phyloP scores from a whole-genome alignment of 2,113 vertebrate species.

The Clarias gariepinus region DNA sequence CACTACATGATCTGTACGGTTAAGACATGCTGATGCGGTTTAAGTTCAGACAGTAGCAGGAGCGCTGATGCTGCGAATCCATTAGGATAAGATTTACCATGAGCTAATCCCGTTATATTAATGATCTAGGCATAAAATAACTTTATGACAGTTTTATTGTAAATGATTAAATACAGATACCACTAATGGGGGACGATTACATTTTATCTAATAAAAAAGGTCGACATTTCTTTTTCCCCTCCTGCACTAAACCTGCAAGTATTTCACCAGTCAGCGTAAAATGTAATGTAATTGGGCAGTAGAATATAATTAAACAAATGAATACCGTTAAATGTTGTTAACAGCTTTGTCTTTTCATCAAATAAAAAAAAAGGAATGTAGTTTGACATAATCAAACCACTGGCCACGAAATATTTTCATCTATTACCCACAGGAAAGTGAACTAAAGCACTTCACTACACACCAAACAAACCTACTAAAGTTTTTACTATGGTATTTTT shows the following conservation, averaged over 20 bases:
- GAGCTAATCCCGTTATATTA: neutral
- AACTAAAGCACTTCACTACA: too few species aligned
- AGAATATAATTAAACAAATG: neutral
- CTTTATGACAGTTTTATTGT: neutral
- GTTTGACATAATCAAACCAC: neutral
- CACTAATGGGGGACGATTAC: neutral
- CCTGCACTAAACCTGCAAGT: neutral
- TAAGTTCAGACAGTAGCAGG: neutral
- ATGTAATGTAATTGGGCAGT: too few species aligned
- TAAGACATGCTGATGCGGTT: neutral
- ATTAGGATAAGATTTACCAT: neutral
- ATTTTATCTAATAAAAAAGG: neutral
- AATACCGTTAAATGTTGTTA: neutral
- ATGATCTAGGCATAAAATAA: neutral
- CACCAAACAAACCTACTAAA: too few species aligned
- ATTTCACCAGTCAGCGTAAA: neutral
- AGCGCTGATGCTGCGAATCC: neutral
- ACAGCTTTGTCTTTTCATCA: neutral
- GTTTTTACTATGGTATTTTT: too few species aligned
- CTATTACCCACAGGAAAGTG: too few species aligned
- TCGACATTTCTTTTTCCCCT: neutral
- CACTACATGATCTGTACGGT: neutral
- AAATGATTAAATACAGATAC: neutral
- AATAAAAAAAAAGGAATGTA: neutral
- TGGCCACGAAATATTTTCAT: neutral